Percentiles rank a stretch among this genome's conserved stretches.
Evolutionary conservation across 2,797 vertebrate genomes (phyloP).

Genomic region (Amblyopsis hoosieri): DNA sequence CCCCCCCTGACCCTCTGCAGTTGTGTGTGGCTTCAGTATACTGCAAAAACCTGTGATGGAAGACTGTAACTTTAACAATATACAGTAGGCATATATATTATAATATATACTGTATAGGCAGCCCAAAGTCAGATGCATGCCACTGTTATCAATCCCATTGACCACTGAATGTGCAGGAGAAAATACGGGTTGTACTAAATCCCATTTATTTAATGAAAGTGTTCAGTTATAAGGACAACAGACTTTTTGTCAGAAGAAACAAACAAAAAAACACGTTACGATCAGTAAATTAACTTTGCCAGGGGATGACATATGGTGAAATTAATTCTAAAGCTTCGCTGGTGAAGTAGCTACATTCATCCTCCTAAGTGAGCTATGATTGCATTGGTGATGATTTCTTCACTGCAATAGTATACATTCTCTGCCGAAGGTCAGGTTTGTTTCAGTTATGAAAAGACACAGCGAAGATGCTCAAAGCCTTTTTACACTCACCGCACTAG

Average conservation of each 20-base stretch:
- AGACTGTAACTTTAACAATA: too few species aligned
- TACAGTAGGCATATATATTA: background rate
- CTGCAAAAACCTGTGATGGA: too few species aligned
- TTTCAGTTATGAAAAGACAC: conserved; percentile 29
- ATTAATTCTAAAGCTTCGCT: conserved; percentile 29
- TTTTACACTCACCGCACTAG: conserved; percentile 60
- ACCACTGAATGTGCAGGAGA: conserved; percentile 38
- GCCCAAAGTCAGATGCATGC: conserved; percentile 6
- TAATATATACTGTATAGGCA: background rate
- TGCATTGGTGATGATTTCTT: conserved; percentile 18
- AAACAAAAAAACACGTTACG: conserved; percentile 38
- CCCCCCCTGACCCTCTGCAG: too few species aligned
- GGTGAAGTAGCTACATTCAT: conserved; percentile 14
- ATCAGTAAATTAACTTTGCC: conserved; percentile 42
- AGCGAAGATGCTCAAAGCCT: conserved; percentile 43
- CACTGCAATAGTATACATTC: conserved; percentile 22
- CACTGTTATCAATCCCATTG: conserved; percentile 37
- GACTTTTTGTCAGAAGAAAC: conserved; percentile 43
- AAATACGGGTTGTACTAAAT: conserved; percentile 46
- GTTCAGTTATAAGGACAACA: conserved; percentile 46
- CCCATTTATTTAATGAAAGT: conserved; percentile 66
- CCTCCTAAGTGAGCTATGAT: conserved; percentile 3
- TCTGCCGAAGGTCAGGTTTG: conserved; percentile 29
- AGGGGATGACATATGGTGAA: conserved; percentile 36
- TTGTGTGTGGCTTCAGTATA: too few species aligned